These are phyloP conservation scores for Hylyphantes graminicola DNA, from an alignment of 1,140 invertebrate species.

Conservation along the genomic window DNA sequence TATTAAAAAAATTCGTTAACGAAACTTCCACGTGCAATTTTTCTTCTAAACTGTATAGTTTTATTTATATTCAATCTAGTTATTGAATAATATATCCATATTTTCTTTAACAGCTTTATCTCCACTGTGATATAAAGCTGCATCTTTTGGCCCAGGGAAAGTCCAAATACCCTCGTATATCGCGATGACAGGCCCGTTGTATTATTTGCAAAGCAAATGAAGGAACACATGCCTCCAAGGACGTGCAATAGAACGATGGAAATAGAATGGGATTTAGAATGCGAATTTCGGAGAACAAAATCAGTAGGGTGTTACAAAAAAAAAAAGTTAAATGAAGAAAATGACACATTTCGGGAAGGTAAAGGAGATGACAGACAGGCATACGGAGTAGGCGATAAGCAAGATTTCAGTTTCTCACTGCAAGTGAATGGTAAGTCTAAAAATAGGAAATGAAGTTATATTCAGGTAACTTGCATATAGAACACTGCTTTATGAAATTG, in stretches of 20 bases:
- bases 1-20: too few relatives aligned
- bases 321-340: not conserved
- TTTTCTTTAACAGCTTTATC: not conserved
- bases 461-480: too few relatives aligned
- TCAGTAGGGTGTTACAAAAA: not conserved
- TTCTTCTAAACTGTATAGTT: too few relatives aligned
- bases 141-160: not conserved
- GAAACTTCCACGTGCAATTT: too few relatives aligned
- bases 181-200: slow-evolving; percentile 8
- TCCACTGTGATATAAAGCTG: slow-evolving; percentile 3
- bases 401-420: too few relatives aligned
- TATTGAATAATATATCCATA: too few relatives aligned
- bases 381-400: too few relatives aligned
- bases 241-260: not conserved
- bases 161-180: not conserved
- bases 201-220: slow-evolving; percentile 53
- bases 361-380: too few relatives aligned
- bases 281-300: not conserved
- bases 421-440: too few relatives aligned
- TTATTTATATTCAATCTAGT: too few relatives aligned
- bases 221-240: not conserved
- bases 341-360: not conserved
- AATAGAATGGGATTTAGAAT: slow-evolving; percentile 25
- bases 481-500: too few relatives aligned
- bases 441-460: too few relatives aligned